These are phyloP conservation scores for Paracanthobrama guichenoti DNA, from an alignment of 2,113 vertebrate genomes.

Conservation along the genomic window DNA sequence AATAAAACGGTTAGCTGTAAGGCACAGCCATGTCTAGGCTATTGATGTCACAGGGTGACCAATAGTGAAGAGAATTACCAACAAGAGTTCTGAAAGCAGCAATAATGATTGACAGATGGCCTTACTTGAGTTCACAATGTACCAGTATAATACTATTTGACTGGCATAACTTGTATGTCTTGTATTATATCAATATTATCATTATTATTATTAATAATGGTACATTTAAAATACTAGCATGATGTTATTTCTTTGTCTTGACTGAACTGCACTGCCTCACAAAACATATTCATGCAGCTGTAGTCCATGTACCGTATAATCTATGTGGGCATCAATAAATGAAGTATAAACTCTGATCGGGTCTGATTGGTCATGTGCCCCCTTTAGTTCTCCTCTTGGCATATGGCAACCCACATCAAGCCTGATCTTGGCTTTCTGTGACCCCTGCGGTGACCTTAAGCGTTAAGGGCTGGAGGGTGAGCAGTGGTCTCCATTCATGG, in stretches of 20 bases:
- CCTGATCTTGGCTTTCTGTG: slow-evolving; percentile 38
- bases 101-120: slow-evolving; percentile 11
- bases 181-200: neutral
- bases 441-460: slow-evolving; percentile 45
- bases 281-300: slow-evolving; percentile 33
- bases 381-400: slow-evolving; percentile 24
- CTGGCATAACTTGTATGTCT: neutral
- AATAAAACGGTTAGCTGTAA: neutral
- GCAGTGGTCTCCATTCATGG: slow-evolving; percentile 76
- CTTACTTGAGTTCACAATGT: neutral
- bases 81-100: slow-evolving; percentile 12
- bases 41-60: slow-evolving; percentile 30
- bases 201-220: neutral
- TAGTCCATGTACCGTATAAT: slow-evolving; percentile 9
- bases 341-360: slow-evolving; percentile 24
- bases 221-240: neutral
- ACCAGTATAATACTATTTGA: slow-evolving; percentile 1
- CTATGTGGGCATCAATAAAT: slow-evolving; percentile 10
- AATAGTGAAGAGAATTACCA: slow-evolving; percentile 30
- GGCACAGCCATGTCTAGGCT: slow-evolving; percentile 18
- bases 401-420: slow-evolving; percentile 3
- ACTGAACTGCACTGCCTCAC: neutral
- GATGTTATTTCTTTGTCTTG: neutral
- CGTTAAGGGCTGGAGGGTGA: slow-evolving; percentile 71
- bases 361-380: slow-evolving; percentile 1